phyloP scores from a whole-genome alignment of 1,140 invertebrate species.

The Cherax quadricarinatus region DNA sequence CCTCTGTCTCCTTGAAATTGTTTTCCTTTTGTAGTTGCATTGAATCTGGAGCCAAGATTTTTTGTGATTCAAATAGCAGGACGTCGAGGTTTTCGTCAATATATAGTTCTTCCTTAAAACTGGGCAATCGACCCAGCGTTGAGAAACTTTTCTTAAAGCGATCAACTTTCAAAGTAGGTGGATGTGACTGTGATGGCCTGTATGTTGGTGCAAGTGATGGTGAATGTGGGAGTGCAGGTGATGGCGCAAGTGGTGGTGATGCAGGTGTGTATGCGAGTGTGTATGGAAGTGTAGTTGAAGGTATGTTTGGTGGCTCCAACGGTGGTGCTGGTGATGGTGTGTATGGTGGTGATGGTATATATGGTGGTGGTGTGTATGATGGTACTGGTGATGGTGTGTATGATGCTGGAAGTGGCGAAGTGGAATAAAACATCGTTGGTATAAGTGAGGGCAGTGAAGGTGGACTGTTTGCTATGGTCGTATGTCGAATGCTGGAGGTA shows the following conservation, averaged over 20 bases:
- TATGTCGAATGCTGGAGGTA: conserved; percentile 29
- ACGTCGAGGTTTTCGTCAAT: not conserved
- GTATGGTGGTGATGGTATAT: not conserved
- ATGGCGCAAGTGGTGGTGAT: not conserved
- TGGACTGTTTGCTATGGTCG: not conserved
- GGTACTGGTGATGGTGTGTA: not conserved
- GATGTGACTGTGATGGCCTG: not conserved
- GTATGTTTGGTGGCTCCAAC: not conserved
- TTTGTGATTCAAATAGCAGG: not conserved
- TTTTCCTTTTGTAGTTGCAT: too few relatives aligned
- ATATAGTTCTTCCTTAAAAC: not conserved
- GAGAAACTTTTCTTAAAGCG: not conserved
- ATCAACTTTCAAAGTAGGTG: not conserved
- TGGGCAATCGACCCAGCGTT: not conserved
- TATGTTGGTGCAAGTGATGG: not conserved
- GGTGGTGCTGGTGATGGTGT: not conserved
- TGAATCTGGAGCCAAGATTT: too few relatives aligned
- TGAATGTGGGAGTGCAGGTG: too few relatives aligned
- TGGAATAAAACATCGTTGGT: too few relatives aligned
- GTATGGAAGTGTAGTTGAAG: not conserved
- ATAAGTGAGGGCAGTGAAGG: not conserved
- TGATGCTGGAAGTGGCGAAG: not conserved
- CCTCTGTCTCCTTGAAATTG: too few relatives aligned
- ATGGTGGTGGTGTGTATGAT: not conserved
- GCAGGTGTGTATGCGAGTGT: not conserved